phyloP scores from a whole-genome alignment of 2,888 invertebrate genomes.

The Mylabris sibirica region DNA sequence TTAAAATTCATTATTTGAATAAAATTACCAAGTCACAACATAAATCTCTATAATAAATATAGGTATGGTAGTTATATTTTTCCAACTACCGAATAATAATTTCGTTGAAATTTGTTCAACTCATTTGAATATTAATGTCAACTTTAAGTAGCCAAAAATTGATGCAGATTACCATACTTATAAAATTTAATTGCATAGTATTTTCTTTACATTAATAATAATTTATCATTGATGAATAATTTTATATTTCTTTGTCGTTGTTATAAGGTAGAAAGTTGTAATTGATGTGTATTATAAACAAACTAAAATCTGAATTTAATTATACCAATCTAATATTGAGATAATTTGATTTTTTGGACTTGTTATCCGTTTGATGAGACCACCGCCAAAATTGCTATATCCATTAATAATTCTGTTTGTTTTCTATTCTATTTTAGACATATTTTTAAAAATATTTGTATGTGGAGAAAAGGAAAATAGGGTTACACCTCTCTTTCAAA shows the following conservation, averaged over 20 bases:
- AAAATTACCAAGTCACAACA: neutral
- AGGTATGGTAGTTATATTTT: neutral
- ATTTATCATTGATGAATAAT: neutral
- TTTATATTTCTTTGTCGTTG: neutral
- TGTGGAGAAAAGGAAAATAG: neutral
- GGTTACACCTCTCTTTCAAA: neutral
- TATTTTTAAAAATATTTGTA: neutral
- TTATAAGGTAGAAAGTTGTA: neutral
- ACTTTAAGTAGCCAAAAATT: conserved; percentile 5
- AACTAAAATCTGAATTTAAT: conserved; percentile 6
- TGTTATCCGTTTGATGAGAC: neutral
- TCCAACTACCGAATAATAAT: conserved; percentile 1
- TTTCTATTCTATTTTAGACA: neutral
- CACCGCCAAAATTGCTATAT: neutral
- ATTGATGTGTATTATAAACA: neutral
- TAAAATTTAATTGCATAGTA: neutral
- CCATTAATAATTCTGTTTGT: conserved; percentile 4
- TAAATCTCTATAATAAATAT: neutral
- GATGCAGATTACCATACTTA: neutral
- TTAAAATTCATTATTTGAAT: neutral
- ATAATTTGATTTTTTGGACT: conserved; percentile 6
- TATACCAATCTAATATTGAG: neutral
- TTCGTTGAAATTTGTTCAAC: neutral
- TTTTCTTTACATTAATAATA: conserved; percentile 3
- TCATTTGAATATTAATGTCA: conserved; percentile 10